These are phyloP conservation scores for Cerceris ruficornis DNA, from an alignment of 2,888 invertebrate species.

Conservation along the genomic window DNA sequence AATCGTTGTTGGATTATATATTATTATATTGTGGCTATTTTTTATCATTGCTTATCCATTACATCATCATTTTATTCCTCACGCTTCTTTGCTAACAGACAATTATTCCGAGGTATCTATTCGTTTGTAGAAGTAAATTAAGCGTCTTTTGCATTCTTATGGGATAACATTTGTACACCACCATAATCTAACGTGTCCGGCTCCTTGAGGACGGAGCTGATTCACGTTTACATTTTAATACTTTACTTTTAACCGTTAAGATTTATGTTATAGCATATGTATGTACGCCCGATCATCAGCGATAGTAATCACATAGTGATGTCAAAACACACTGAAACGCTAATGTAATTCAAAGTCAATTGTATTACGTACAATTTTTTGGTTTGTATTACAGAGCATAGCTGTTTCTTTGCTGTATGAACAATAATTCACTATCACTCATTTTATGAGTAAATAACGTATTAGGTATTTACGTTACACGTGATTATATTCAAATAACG, in stretches of 20 bases:
- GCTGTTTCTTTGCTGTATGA: background rate
- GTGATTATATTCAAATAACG: background rate
- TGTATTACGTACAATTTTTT: too few species aligned
- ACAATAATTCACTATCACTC: background rate
- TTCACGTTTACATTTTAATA: conserved; percentile 28
- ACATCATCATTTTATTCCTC: conserved; percentile 54
- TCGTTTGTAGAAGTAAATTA: conserved; percentile 33
- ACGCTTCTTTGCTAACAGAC: conserved; percentile 60
- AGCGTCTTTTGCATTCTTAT: conserved; percentile 21
- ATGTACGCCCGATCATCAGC: conserved; percentile 34
- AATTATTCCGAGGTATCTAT: conserved; percentile 37
- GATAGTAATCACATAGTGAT: conserved; percentile 45
- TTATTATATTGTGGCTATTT: conserved; percentile 49
- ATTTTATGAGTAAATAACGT: background rate
- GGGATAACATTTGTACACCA: conserved; percentile 32
- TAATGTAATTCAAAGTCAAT: too few species aligned
- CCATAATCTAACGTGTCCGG: conserved; percentile 24
- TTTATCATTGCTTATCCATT: conserved; percentile 55
- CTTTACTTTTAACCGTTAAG: conserved; percentile 31
- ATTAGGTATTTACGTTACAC: background rate
- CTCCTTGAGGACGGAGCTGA: conserved; percentile 41
- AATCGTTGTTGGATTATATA: conserved; percentile 53
- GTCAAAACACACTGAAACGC: background rate
- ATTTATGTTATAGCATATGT: conserved; percentile 48
- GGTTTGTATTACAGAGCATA: background rate